Conservation (phyloP, 2,113 vertebrate species). For the Phylloscopus trochilus region DNA sequence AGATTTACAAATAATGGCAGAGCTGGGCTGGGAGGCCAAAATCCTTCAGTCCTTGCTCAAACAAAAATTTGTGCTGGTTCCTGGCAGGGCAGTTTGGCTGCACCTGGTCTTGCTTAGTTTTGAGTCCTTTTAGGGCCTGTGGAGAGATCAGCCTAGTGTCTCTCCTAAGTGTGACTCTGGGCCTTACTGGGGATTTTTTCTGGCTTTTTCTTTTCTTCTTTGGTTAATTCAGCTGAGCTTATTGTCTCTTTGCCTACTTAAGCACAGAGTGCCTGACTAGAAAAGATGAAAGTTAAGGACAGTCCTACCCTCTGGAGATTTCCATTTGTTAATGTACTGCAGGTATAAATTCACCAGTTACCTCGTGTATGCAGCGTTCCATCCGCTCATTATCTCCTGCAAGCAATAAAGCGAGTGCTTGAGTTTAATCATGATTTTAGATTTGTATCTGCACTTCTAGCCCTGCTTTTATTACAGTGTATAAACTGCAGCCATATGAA, state of each 20-base stretch:
- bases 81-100: background rate
- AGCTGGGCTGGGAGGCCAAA: background rate
- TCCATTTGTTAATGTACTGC: background rate
- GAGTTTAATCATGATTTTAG: background rate
- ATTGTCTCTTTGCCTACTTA: background rate
- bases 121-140: background rate
- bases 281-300: background rate
- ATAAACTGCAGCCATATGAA: background rate
- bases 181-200: background rate
- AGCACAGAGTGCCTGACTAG: background rate
- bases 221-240: background rate
- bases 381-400: background rate
- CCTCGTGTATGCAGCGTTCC: background rate
- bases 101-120: background rate
- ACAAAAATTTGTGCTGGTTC: background rate
- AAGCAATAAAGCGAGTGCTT: background rate
- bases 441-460: background rate
- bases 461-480: background rate
- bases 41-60: background rate
- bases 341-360: background rate
- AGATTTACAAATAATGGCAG: background rate
- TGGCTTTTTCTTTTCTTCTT: background rate
- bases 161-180: background rate
- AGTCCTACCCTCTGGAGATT: background rate
- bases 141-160: background rate